These are phyloP conservation scores for Alosa sapidissima DNA, from an alignment of 2,797 vertebrate species.

Conservation along the genomic window DNA sequence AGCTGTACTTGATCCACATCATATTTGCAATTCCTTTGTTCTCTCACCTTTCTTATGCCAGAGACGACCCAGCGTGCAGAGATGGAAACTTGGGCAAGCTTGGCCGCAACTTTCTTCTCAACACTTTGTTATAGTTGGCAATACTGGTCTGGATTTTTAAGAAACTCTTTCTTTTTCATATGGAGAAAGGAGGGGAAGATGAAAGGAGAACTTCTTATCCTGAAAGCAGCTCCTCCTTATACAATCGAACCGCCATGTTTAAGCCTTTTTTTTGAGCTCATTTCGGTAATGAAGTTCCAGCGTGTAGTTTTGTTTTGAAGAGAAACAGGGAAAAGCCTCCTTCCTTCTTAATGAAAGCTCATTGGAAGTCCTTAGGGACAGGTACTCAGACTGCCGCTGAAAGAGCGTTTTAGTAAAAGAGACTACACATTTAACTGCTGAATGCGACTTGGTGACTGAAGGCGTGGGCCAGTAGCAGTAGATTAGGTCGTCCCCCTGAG, in stretches of 20 bases:
- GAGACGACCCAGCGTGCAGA: background rate
- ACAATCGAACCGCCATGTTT: too few relatives aligned
- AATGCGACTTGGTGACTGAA: too few relatives aligned
- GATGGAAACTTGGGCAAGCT: background rate
- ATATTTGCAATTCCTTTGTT: constrained; percentile 72
- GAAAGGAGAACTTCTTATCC: background rate
- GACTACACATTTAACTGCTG: too few relatives aligned
- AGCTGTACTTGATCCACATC: constrained; percentile 57
- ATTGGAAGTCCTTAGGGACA: background rate
- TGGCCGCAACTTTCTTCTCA: background rate
- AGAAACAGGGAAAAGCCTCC: background rate
- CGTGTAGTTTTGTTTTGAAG: background rate
- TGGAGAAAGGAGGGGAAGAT: background rate
- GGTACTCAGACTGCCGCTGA: too few relatives aligned
- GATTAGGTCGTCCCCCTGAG: too few relatives aligned
- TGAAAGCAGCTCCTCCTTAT: too few relatives aligned
- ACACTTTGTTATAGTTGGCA: background rate
- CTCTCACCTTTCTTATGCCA: background rate
- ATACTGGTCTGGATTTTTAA: background rate
- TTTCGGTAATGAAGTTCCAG: background rate
- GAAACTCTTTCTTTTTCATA: background rate
- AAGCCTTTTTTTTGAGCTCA: background rate
- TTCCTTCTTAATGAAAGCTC: background rate
- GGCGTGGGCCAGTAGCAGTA: too few relatives aligned
- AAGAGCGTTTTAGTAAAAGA: background rate